Percentiles rank a stretch among this genome's conserved stretches.
Evolutionary conservation across 2,888 invertebrate species (phyloP).

Genomic region (Synanthedon vespiformis): DNA sequence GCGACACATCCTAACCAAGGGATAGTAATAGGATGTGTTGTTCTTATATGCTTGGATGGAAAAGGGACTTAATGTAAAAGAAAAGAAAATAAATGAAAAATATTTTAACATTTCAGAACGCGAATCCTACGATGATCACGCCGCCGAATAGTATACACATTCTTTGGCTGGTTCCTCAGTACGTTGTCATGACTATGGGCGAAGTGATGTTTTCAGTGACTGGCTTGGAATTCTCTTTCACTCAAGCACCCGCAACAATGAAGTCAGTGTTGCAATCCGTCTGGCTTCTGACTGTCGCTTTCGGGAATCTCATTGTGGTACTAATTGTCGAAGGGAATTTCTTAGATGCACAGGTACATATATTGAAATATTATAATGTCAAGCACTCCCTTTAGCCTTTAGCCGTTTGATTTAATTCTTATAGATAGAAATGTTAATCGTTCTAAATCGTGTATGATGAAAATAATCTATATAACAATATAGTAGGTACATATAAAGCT

Average conservation of each 20-base stretch:
- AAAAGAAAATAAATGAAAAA: neutral
- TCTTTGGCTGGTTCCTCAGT: constrained; percentile 91
- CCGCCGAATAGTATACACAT: constrained; percentile 83
- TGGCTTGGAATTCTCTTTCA: constrained; percentile 95
- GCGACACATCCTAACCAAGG: too few relatives aligned
- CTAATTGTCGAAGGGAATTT: constrained; percentile 84
- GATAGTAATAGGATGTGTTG: too few relatives aligned
- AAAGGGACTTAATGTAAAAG: too few relatives aligned
- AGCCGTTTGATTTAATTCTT: too few relatives aligned
- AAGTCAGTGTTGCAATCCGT: constrained; percentile 93
- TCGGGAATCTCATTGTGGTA: constrained; percentile 94
- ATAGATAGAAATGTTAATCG: too few relatives aligned
- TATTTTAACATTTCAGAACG: constrained; percentile 22
- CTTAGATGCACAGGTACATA: constrained; percentile 78
- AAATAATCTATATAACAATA: too few relatives aligned
- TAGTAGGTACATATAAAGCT: too few relatives aligned
- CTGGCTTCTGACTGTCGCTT: constrained; percentile 92
- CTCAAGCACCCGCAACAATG: constrained; percentile 93
- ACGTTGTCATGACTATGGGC: constrained; percentile 89
- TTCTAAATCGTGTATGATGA: too few relatives aligned
- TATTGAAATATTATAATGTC: too few relatives aligned
- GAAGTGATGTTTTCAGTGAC: constrained; percentile 98
- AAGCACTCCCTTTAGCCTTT: too few relatives aligned
- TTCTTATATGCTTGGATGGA: too few relatives aligned
- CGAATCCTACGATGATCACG: constrained; percentile 63